Conservation (phyloP, 1,140 invertebrate genomes). For the Galleria mellonella region DNA sequence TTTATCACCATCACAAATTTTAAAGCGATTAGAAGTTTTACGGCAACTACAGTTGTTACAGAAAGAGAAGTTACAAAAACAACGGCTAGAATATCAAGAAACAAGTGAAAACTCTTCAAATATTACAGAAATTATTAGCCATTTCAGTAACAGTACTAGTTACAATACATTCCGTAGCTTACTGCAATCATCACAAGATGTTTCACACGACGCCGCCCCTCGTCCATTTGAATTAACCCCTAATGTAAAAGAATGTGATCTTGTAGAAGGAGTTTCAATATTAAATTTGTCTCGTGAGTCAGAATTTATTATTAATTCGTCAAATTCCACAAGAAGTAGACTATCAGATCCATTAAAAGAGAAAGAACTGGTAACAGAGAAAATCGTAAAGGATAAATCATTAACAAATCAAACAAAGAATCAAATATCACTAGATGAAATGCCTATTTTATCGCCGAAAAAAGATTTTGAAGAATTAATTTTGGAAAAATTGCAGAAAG, state of each 20-base stretch:
- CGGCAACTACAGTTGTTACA: conserved; percentile 54
- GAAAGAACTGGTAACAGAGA: not conserved
- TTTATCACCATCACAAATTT: conserved; percentile 56
- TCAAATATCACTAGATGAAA: conserved; percentile 58
- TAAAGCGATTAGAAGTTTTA: conserved; percentile 54
- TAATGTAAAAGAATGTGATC: conserved; percentile 31
- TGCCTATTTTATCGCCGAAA: conserved; percentile 58
- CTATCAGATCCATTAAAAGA: conserved; percentile 9
- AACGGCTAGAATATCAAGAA: conserved; percentile 43
- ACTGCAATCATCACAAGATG: conserved; percentile 36
- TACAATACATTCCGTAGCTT: conserved; percentile 60
- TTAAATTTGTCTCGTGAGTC: conserved; percentile 61
- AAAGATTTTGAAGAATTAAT: conserved; percentile 57
- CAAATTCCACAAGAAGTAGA: conserved; percentile 29
- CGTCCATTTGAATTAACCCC: conserved; percentile 13
- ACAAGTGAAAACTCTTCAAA: conserved; percentile 43
- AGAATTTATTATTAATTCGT: conserved; percentile 43
- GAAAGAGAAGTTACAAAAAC: conserved; percentile 59
- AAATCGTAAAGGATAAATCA: conserved; percentile 1
- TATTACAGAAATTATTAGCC: conserved; percentile 60
- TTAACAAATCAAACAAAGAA: conserved; percentile 43
- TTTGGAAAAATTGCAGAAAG: conserved; percentile 45
- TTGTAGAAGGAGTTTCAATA: conserved; percentile 53
- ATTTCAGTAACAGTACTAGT: conserved; percentile 59
- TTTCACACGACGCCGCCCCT: conserved; percentile 23